phyloP scores from a whole-genome alignment of 1,140 invertebrate species.

The Bacillus rossius region DNA sequence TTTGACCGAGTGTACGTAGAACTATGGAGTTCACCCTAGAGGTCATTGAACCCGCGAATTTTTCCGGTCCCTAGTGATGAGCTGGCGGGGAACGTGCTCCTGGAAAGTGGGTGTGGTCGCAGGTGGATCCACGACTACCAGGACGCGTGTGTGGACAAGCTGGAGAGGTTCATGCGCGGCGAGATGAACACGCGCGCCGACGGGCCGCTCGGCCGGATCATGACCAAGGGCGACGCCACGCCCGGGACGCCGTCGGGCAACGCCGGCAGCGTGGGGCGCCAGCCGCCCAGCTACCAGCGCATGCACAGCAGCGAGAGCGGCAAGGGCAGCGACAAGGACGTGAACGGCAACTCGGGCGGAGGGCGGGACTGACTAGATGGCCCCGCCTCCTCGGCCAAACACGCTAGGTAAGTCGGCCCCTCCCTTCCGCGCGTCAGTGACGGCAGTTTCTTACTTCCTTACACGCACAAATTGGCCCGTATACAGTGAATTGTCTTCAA shows the following conservation, averaged over 20 bases:
- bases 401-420: constrained; percentile 2
- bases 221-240: constrained; percentile 47
- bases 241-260: constrained; percentile 60
- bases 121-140: constrained; percentile 99
- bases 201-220: constrained; percentile 34
- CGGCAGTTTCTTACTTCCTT: no score
- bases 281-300: constrained; percentile 69
- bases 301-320: constrained; percentile 73
- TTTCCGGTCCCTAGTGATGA: no score
- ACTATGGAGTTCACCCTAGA: no score
- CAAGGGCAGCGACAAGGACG: constrained; percentile 64
- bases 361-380: constrained; percentile 63
- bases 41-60: no score
- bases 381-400: constrained; percentile 28
- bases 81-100: no score
- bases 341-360: constrained; percentile 36
- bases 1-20: no score
- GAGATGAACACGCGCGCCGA: constrained; percentile 51
- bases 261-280: constrained; percentile 44
- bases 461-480: no score
- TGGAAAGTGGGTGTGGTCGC: constrained; percentile 4
- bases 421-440: no score
- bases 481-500: background rate
- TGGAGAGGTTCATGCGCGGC: constrained; percentile 85
- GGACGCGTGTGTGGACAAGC: constrained; percentile 97